A percentile compares a stretch with the other conserved stretches of the same genome.
Evolutionary conservation across 2,797 vertebrate genomes (phyloP).

Genomic region (Tenualosa ilisha): DNA sequence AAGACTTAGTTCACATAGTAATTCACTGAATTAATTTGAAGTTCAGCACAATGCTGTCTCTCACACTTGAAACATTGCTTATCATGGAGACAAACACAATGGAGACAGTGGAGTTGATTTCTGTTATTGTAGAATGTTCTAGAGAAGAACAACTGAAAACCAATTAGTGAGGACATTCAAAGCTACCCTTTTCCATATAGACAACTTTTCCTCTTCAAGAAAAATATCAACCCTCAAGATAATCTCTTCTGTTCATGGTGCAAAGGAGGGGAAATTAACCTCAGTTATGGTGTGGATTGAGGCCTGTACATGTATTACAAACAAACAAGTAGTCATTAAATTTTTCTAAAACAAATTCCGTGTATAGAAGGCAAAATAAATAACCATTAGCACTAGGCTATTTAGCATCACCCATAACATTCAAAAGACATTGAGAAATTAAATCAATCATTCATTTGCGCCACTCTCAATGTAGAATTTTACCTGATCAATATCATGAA

Average conservation of each 20-base stretch:
- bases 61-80: not conserved
- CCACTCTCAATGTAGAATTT: not conserved
- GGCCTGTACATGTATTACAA: not conserved
- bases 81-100: not conserved
- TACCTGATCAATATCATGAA: not conserved
- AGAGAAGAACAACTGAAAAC: not conserved
- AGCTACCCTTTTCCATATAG: not conserved
- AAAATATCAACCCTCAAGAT: not conserved
- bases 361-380: not conserved
- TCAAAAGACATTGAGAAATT: not conserved
- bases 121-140: not conserved
- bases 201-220: not conserved
- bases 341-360: not conserved
- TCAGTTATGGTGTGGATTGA: not conserved
- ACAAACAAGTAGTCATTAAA: not conserved
- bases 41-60: not conserved
- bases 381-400: not conserved
- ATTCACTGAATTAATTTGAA: not conserved
- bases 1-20: not conserved
- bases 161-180: not conserved
- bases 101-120: not conserved
- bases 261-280: not conserved
- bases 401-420: not conserved
- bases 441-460: not conserved
- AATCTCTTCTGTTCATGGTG: not conserved